Base-by-base conservation (phyloP, 64 coral and sea anemone genomes). In the Porites australiensis region DNA sequence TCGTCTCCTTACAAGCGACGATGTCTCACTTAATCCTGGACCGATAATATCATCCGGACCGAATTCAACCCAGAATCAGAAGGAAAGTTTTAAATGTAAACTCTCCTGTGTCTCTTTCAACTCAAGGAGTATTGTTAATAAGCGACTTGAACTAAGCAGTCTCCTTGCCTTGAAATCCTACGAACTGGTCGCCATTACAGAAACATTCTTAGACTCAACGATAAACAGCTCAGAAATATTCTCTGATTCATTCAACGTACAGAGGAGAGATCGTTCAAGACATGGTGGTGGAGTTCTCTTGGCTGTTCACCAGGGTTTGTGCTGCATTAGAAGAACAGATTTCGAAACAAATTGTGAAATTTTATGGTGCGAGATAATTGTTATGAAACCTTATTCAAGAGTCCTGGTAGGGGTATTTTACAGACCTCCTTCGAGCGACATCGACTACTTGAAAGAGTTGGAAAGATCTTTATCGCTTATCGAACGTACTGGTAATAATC, bases 151-250 rank as follows among this genome's bases (percentile, higher is more conserved):
- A 59, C 57, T 59, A 59, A 59, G 57, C 57, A 59, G 57, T 59
- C 57, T 59, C 57, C 57, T 59, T 59, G 57, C 57, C 13, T 59
- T 59, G 57, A 59, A 59, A 59, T 59, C 57, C 57, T 59, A 59
- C 57, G 57, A 59, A 59, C 57, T 59, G 57, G 57, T 59, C 57
- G 57, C 57, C 67, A 80, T 58, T 80, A 80, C 76, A 54, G 76
- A 79, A 79, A 49, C 76, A 50, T 79, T 50, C 15, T 57, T 79
- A 50, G 76, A 79, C 54, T 79, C 76, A 54, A n/a, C 76, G 48
- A 79, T 79, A 50, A 79, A 79, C 76, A 79, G 0, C 76, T 79
- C 47, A 57, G 76, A 79, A 55, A 79, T 79, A 53, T 79, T 79
- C 16, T 55, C 76, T 79, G 18, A 79, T 7, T 54, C 51, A 21